A percentile compares a stretch with the other conserved stretches of the same genome.
These are phyloP conservation scores for Dunckerocampus dactyliophorus DNA, from an alignment of 2,113 vertebrate species.

Conservation along the genomic window DNA sequence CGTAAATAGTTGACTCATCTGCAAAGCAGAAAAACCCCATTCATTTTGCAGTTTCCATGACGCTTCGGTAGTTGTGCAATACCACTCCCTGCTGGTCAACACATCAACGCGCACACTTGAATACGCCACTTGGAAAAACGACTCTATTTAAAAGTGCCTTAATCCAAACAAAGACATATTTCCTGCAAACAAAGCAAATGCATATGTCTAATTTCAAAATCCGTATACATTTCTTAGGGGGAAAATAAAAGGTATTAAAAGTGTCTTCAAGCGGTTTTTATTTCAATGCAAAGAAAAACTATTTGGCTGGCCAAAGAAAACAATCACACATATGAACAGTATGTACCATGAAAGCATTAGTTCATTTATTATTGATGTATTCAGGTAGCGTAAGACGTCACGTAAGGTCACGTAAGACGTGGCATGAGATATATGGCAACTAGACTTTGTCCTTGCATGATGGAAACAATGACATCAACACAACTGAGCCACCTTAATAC, in stretches of 20 bases:
- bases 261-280: slow-evolving; percentile 36
- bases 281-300: slow-evolving; percentile 43
- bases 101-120: not conserved
- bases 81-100: slow-evolving; percentile 39
- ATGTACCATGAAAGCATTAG: slow-evolving; percentile 5
- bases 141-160: too few species aligned
- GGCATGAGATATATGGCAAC: slow-evolving; percentile 41
- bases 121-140: too few species aligned
- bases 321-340: slow-evolving; percentile 16
- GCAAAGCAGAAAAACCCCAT: too few species aligned
- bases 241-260: slow-evolving; percentile 14
- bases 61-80: slow-evolving; percentile 13
- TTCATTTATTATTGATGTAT: slow-evolving; percentile 22
- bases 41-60: not conserved
- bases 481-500: slow-evolving; percentile 43
- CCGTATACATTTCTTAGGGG: too few species aligned
- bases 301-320: slow-evolving; percentile 33
- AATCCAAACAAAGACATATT: too few species aligned
- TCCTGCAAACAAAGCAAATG: not conserved
- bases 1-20: too few species aligned
- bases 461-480: slow-evolving; percentile 15
- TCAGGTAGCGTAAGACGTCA: slow-evolving; percentile 3
- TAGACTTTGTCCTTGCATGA: slow-evolving; percentile 6
- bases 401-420: slow-evolving; percentile 1
- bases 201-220: too few species aligned